These are phyloP conservation scores for Bucco capensis DNA, from an alignment of 2,113 vertebrate species.

Conservation along the genomic window DNA sequence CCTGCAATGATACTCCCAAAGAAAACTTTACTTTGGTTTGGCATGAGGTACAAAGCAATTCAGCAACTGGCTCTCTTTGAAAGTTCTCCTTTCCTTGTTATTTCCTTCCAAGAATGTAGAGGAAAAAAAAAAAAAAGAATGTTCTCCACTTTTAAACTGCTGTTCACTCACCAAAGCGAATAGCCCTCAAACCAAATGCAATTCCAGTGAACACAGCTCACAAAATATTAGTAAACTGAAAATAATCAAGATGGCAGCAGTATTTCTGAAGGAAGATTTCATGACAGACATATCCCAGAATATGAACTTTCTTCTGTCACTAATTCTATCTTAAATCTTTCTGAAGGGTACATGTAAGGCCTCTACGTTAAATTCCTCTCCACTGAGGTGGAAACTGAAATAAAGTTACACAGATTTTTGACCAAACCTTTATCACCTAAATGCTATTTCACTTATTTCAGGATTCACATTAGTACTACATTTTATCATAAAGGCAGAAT, in stretches of 20 bases:
- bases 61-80: constrained; percentile 56
- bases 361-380: neutral
- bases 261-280: neutral
- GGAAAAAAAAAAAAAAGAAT: neutral
- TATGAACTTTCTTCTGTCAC: neutral
- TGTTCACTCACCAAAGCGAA: neutral
- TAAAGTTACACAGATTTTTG: neutral
- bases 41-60: constrained; percentile 58
- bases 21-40: constrained; percentile 70
- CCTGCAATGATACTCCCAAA: constrained; percentile 64
- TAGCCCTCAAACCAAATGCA: neutral
- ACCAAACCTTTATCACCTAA: neutral
- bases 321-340: neutral
- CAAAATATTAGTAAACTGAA: neutral
- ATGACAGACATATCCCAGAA: neutral
- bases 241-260: neutral
- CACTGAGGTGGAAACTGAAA: neutral
- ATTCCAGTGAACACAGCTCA: neutral
- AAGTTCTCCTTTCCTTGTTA: constrained; percentile 58
- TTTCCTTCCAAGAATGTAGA: constrained; percentile 63
- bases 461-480: neutral
- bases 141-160: constrained; percentile 30
- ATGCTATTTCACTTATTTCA: neutral
- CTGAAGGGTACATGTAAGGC: neutral
- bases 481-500: neutral